Conservation (phyloP, 2,113 vertebrate genomes). For the Cebus imitator region DNA sequence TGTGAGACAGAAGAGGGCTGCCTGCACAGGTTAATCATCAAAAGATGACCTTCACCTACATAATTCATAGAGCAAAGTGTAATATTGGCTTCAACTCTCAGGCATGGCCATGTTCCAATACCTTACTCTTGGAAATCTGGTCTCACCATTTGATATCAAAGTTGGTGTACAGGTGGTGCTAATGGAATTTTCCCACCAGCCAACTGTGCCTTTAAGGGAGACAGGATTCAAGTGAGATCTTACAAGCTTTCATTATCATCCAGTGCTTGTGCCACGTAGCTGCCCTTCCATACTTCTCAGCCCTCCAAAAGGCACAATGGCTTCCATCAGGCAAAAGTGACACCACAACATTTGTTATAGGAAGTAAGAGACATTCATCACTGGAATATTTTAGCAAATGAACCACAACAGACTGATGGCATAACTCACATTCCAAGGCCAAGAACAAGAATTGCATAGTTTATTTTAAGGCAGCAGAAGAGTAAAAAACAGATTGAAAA, state of each 20-base stretch:
- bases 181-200: background rate
- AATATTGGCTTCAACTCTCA: background rate
- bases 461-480: conserved; percentile 74
- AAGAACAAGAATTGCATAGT: conserved; percentile 43
- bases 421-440: conserved; percentile 53
- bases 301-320: conserved; percentile 14
- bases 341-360: background rate
- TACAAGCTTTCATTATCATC: background rate
- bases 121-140: background rate
- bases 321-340: conserved; percentile 28
- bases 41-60: background rate
- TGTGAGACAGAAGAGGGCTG: background rate
- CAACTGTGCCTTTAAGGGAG: background rate
- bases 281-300: background rate
- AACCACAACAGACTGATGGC: conserved; percentile 62
- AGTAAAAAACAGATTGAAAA: conserved; percentile 71
- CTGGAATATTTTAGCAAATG: conserved; percentile 55
- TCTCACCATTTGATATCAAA: background rate
- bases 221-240: background rate
- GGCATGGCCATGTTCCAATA: background rate
- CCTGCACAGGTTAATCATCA: background rate
- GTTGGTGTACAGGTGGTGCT: background rate
- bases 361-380: conserved; percentile 53
- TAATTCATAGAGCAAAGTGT: background rate
- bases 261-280: background rate